A percentile compares a stretch with the other conserved stretches of the same genome.
Conservation (phyloP, 2,797 vertebrate species). For the Microtus californicus region DNA sequence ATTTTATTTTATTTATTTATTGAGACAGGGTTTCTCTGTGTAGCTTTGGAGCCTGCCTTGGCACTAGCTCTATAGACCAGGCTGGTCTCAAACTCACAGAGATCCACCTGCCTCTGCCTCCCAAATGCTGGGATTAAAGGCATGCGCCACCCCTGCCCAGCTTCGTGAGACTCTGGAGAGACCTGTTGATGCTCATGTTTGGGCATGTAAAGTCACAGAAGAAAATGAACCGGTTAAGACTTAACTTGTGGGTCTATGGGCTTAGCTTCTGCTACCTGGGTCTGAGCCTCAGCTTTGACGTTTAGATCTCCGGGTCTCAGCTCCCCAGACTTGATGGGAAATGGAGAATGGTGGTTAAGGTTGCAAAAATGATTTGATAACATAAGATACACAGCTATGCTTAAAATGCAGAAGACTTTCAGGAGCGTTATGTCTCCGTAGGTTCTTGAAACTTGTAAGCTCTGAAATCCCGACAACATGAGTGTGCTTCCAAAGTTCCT, state of each 20-base stretch:
- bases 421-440: not conserved
- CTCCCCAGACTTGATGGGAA: not conserved
- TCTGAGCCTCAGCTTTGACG: not conserved
- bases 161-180: not conserved
- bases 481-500: conserved; percentile 21
- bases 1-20: too few species aligned
- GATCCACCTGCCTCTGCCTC: too few species aligned
- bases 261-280: not conserved
- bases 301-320: conserved; percentile 1
- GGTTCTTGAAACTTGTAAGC: conserved; percentile 12
- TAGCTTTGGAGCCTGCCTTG: too few species aligned
- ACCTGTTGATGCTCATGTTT: not conserved
- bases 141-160: too few species aligned
- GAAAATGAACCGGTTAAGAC: not conserved
- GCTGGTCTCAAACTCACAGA: too few species aligned
- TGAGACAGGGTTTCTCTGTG: too few species aligned
- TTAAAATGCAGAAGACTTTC: not conserved
- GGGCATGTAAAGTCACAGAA: not conserved
- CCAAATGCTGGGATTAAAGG: too few species aligned
- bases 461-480: not conserved
- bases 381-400: not conserved
- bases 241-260: not conserved
- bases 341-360: conserved; percentile 19
- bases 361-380: conserved; percentile 24
- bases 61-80: too few species aligned